phyloP scores from a whole-genome alignment of 2,113 vertebrate genomes.

The Sterrhoptilus dennistouni region DNA sequence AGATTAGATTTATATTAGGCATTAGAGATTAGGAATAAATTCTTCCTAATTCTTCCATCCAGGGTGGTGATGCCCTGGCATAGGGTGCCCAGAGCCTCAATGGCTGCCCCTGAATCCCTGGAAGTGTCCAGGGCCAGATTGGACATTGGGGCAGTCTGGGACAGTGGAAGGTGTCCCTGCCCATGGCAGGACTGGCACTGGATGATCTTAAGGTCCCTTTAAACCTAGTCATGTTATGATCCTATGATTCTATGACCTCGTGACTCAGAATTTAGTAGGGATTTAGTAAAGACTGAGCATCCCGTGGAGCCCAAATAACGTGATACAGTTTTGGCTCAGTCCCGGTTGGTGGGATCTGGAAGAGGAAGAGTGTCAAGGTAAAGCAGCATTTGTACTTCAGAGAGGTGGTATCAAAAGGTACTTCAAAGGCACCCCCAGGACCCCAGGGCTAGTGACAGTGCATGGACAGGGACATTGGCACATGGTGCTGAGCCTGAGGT shows the following conservation, averaged over 20 bases:
- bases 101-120: background rate
- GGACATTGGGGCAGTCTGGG: background rate
- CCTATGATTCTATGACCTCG: background rate
- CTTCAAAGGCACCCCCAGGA: background rate
- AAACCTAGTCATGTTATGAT: background rate
- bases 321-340: rapidly evolving
- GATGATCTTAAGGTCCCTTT: background rate
- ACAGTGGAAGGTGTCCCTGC: background rate
- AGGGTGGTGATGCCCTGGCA: background rate
- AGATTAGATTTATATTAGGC: background rate
- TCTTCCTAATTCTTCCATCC: background rate
- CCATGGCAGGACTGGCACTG: background rate
- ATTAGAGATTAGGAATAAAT: background rate
- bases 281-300: background rate
- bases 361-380: background rate
- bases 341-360: background rate
- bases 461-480: rapidly evolving
- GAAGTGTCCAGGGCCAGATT: rapidly evolving
- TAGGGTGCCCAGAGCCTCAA: background rate
- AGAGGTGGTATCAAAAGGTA: background rate
- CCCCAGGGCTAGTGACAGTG: background rate
- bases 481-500: background rate
- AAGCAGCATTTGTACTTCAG: background rate
- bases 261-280: background rate
- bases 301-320: background rate